Base-by-base conservation (phyloP, 2,113 vertebrate genomes). In the Geococcyx californianus region DNA sequence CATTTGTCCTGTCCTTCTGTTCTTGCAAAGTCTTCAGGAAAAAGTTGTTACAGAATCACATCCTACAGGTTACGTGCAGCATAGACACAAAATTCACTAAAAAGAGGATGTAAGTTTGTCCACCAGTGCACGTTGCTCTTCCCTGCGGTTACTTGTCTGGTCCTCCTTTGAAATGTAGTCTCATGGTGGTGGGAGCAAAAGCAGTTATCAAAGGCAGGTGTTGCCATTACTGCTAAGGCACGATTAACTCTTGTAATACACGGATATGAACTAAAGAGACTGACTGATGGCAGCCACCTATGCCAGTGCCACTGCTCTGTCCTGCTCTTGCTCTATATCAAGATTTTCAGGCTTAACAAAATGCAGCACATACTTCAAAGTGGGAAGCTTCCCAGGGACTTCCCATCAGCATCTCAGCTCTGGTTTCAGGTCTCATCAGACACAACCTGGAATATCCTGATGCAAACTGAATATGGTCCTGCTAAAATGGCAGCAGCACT, bases 241-340 rank as follows among this genome's bases (percentile, higher is more conserved):
- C 10, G 3, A 66, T 80, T 51, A 63, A 63, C 82, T 69, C 76
- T 29, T 54, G 33, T 36, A 16, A 0, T 8, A 40, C 59, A 34
- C 1, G 9, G 73, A 73, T 36, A 69, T 49, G 58, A 62, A 23
- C 17, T 15, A 3, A 33, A 60, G 31, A 34, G 38, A 54, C 36
- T 25, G 82, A 36, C 10, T 49, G 87, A 36, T 11, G 40, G 78
- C 70, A 90, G 67, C 75, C 93, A 54, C 54, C 58, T 16, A 0
- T 0, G 1, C 44, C 78, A 67, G 0, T 68, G 69, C 33, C 81
- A 51, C n/a, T n/a, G n/a, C n/a, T n/a, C n/a, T n/a, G n/a, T n/a
- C n/a, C n/a, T n/a, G n/a, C n/a, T n/a, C n/a, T n/a, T 47, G 31
- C 10, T 74, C 74, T 69, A 2, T 13, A 5, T 28, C 28, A 6